Base-by-base conservation (phyloP, 2,888 invertebrate species). In the Volucella inanis region DNA sequence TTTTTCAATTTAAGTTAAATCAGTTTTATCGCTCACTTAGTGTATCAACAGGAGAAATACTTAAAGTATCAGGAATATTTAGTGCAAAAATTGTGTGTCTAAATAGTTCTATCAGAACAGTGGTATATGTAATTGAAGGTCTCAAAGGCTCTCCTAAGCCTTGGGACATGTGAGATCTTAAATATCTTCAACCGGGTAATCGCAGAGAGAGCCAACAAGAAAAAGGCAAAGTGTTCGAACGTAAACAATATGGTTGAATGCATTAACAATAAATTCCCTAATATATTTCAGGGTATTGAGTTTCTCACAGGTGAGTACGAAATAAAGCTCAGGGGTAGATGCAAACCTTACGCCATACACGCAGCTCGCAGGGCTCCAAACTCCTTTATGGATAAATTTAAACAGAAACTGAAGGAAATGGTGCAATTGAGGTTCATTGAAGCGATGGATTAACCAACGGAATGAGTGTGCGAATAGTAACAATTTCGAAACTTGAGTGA, bases 321-420 rank as follows among this genome's bases (percentile, higher is more conserved):
- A 50, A 74, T 74, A 18, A 52, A 54, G 22, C 18, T 74, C 45
- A 43, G 31, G 12, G n/a, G 6, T 22, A 22, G 22, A 11, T 18
- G 31, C 14, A 45, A 50, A 57, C 72, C 52, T 9, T 80, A 52
- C n/a, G 80, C 68, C 6, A 67, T 80, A 45, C 50, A 65, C 45
- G 14, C 70, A 39, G 70, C 52, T 10, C 70, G 78, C n/a, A 18
- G 77, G 15, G 57, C 72, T 45, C 65, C 59, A 6, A 72, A 72
- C n/a, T 57, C 71, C 8, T 61, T 79, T 41, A 64, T 57, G 47
- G 55, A 31, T 9, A 57, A 68, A 68, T 15, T 64, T 31, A 72
- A 72, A 55, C 8, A 55, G 12, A 57, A 68, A 39, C 52, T 72
- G 0, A 47, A 55, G 14, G 71, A 70, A 71, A 64, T 78, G 70